These are phyloP conservation scores for Cryptocephalus moraei DNA, from an alignment of 2,888 invertebrate genomes.

Conservation along the genomic window DNA sequence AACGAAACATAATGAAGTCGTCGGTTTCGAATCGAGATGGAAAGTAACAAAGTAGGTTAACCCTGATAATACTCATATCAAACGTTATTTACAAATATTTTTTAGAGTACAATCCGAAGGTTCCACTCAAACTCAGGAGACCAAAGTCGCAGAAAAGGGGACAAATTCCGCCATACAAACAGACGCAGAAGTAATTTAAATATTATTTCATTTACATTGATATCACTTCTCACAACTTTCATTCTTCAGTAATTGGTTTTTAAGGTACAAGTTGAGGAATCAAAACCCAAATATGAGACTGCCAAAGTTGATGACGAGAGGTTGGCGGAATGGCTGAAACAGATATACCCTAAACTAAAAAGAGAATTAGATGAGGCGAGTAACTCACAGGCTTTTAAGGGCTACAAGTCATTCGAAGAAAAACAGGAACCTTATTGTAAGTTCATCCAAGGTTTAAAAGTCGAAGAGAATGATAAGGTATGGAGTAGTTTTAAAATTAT, in stretches of 20 bases:
- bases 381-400: conserved; percentile 29
- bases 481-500: too few species aligned
- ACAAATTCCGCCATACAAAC: conserved; percentile 28
- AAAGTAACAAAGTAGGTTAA: conserved; percentile 32
- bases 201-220: too few species aligned
- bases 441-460: conserved; percentile 23
- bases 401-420: conserved; percentile 22
- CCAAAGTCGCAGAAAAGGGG: conserved; percentile 22
- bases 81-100: not conserved
- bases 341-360: conserved; percentile 39
- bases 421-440: conserved; percentile 22
- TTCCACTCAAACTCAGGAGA: conserved; percentile 29
- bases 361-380: conserved; percentile 36
- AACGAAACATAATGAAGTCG: conserved; percentile 37
- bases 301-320: conserved; percentile 36
- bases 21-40: conserved; percentile 42
- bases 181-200: conserved; percentile 19
- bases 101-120: conserved; percentile 25
- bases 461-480: conserved; percentile 10
- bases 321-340: conserved; percentile 39
- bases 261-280: conserved; percentile 37
- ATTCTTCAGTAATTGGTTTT: not conserved
- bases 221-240: not conserved
- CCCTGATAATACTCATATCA: too few species aligned
- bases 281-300: conserved; percentile 7